phyloP scores from a whole-genome alignment of 2,797 vertebrate species.

The Macrochelys suwanniensis region DNA sequence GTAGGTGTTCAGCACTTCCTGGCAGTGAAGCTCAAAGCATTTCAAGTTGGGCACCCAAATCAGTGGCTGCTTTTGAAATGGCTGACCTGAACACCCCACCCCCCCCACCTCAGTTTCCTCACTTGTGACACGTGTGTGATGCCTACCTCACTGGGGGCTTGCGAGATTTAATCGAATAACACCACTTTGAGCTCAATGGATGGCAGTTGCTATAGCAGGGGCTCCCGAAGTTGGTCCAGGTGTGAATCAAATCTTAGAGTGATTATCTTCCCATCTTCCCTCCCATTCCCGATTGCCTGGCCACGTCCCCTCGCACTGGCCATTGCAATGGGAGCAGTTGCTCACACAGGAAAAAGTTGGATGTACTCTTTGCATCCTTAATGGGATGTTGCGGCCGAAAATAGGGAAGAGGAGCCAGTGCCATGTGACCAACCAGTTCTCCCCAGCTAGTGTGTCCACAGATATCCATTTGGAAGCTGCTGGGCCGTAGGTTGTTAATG shows the following conservation, averaged over 20 bases:
- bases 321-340: neutral
- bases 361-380: neutral
- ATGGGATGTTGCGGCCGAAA: neutral
- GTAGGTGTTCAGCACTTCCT: neutral
- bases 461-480: neutral
- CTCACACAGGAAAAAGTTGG: neutral
- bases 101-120: neutral
- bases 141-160: neutral
- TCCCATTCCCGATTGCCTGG: neutral
- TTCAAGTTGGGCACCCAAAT: neutral
- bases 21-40: neutral
- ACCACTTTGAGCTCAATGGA: neutral
- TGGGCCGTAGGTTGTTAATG: neutral
- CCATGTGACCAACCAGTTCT: neutral
- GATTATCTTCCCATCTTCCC: neutral
- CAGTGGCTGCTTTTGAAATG: neutral
- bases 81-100: neutral
- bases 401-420: neutral
- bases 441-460: neutral
- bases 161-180: neutral
- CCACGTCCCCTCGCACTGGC: neutral
- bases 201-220: neutral
- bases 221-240: neutral
- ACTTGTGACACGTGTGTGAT: neutral
- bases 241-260: neutral